These are phyloP conservation scores for Episyrphus balteatus DNA, from an alignment of 1,140 invertebrate species.

Conservation along the genomic window DNA sequence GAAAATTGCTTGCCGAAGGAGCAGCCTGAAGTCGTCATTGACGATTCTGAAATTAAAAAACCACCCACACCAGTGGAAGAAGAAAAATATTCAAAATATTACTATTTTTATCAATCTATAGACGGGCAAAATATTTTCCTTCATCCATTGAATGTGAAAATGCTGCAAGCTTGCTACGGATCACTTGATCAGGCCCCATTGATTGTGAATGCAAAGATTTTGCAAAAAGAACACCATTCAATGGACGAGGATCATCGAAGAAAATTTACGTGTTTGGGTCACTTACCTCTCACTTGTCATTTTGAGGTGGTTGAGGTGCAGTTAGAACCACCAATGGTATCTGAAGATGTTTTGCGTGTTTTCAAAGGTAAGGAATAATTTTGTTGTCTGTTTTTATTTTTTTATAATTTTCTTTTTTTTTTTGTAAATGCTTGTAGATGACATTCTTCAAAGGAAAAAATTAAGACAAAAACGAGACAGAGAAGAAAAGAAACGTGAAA, in stretches of 20 bases:
- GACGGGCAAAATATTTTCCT: constrained; percentile 91
- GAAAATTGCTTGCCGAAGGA: not conserved
- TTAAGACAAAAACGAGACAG: constrained; percentile 49
- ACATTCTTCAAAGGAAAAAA: constrained; percentile 51
- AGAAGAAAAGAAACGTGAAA: constrained; percentile 59
- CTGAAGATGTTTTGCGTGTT: constrained; percentile 47
- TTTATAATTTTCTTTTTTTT: not conserved
- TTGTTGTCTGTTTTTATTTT: not conserved
- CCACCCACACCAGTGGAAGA: not conserved
- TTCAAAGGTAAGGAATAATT: constrained; percentile 49
- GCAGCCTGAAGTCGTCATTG: not conserved
- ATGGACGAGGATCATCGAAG: constrained; percentile 70
- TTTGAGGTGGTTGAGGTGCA: constrained; percentile 85
- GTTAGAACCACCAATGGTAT: constrained; percentile 59
- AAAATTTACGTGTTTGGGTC: constrained; percentile 70
- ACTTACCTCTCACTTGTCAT: constrained; percentile 80
- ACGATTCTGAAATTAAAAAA: too few species aligned
- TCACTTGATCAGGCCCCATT: constrained; percentile 65
- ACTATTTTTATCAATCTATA: constrained; percentile 80
- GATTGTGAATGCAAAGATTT: constrained; percentile 57
- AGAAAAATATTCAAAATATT: constrained; percentile 42
- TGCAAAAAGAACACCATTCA: constrained; percentile 74
- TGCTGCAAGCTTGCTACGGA: constrained; percentile 79
- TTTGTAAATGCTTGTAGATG: constrained; percentile 40
- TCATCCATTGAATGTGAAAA: constrained; percentile 81